Percentiles rank a stretch among this genome's conserved stretches.
These are phyloP conservation scores for Drosophila pseudotakahashii DNA, from an alignment of 2,888 invertebrate species.

Conservation along the genomic window DNA sequence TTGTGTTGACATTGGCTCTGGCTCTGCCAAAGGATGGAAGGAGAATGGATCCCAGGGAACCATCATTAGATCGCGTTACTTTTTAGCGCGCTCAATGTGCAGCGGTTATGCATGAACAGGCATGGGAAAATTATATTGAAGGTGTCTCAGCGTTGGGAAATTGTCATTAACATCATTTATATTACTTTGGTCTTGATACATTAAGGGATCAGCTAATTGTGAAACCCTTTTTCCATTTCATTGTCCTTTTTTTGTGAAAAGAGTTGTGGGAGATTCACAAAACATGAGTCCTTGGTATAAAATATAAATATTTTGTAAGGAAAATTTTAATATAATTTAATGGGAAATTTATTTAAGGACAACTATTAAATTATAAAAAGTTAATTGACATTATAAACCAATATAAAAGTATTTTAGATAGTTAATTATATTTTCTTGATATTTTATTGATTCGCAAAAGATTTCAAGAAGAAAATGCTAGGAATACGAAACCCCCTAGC, in stretches of 20 bases:
- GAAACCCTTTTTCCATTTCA: background rate
- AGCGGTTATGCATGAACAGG: conserved; percentile 64
- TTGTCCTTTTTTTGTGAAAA: background rate
- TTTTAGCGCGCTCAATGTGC: conserved; percentile 48
- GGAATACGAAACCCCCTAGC: background rate
- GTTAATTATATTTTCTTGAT: too few relatives aligned
- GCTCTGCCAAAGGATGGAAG: conserved; percentile 6
- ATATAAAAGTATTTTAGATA: too few relatives aligned
- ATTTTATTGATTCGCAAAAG: background rate
- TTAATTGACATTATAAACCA: too few relatives aligned
- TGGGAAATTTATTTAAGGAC: too few relatives aligned
- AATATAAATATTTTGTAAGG: background rate
- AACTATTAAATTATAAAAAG: too few relatives aligned
- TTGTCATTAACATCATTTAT: conserved; percentile 31
- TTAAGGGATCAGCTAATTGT: conserved; percentile 2
- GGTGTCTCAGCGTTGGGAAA: conserved; percentile 11
- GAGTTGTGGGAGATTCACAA: background rate
- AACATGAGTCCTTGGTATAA: background rate
- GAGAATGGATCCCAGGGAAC: conserved; percentile 38
- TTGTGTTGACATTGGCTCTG: conserved; percentile 50
- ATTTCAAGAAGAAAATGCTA: background rate
- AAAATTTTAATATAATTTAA: too few relatives aligned
- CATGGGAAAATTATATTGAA: conserved; percentile 61
- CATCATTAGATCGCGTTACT: conserved; percentile 37
- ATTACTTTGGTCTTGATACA: background rate